phyloP scores from a whole-genome alignment of 2,888 invertebrate species.

The Erebia epiphron region DNA sequence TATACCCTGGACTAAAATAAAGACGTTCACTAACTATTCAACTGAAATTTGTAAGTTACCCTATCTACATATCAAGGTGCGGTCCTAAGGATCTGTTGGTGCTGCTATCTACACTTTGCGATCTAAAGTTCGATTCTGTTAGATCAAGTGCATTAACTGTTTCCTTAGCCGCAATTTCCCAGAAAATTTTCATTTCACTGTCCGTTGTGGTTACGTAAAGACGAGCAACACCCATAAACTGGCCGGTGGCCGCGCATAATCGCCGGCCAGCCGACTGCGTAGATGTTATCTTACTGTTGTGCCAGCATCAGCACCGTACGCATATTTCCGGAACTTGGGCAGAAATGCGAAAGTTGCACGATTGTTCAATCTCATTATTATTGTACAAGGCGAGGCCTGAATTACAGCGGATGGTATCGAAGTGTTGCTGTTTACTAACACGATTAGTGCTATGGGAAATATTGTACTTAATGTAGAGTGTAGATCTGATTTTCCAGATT shows the following conservation, averaged over 20 bases:
- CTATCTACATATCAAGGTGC: too few species aligned
- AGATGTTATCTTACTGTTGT: slow-evolving; percentile 61
- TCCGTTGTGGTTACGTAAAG: slow-evolving; percentile 31
- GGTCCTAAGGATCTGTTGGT: too few species aligned
- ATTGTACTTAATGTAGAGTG: not conserved
- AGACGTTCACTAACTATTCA: too few species aligned
- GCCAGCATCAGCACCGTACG: slow-evolving; percentile 44
- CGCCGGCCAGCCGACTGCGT: slow-evolving; percentile 35
- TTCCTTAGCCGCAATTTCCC: not conserved
- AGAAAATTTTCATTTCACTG: slow-evolving; percentile 33
- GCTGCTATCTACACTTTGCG: too few species aligned
- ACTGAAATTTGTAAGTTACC: too few species aligned
- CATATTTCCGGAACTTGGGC: slow-evolving; percentile 51
- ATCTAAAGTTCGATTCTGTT: not conserved
- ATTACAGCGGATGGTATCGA: slow-evolving; percentile 19
- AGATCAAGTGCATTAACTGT: not conserved
- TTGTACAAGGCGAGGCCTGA: slow-evolving; percentile 14
- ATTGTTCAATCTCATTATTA: slow-evolving; percentile 40
- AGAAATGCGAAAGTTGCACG: slow-evolving; percentile 48
- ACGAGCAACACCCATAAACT: slow-evolving; percentile 53
- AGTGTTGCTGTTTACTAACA: not conserved
- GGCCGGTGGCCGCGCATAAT: slow-evolving; percentile 33
- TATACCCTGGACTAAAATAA: too few species aligned
- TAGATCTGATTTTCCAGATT: not conserved
- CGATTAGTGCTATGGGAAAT: not conserved